Base-by-base conservation (phyloP, 2,888 invertebrate species). In the Zygothrica quintamaculata region DNA sequence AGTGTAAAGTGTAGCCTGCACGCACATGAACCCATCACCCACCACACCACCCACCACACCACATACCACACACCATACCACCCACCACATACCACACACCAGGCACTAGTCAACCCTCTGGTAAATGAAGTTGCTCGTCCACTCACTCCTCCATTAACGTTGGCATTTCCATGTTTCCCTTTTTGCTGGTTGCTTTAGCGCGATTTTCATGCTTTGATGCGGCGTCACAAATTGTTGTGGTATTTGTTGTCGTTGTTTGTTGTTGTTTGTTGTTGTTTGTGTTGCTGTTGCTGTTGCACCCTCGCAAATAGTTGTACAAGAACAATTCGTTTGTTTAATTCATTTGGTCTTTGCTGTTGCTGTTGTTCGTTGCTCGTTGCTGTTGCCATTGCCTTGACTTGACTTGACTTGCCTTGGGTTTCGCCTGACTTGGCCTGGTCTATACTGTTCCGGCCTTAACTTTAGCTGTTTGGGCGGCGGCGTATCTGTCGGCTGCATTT, bases 201-300 rank as follows among this genome's bases (percentile, higher is more conserved):
- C 74, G 77, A 62, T 79, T 70, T 84, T 87, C 87, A 88, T 81
- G 84, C 88, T 88, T 88, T 88, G 72, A 84, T 88, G 78, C 78
- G 88, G 87, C 89, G 77, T 87, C 75, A 70, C 88, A 80, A 89
- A 89, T 89, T 77, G 79, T 73, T 84, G 84, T 87, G 87, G 88
- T 84, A 87, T 88, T 84, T 87, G 59, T 69, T 69, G 74, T 62
- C 53, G 53, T 47, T 52, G 57, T 56, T n/a, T n/a, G n/a, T n/a
- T n/a, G n/a, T n/a, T n/a, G n/a, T n/a, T n/a, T 67, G 64, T 53
- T 60, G 60, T 37, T 61, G 52, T 25, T 55, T 77, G 7, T 3
- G 47, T 13, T 44, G 58, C 26, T 47, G 47, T 22, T 26, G 44
- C 15, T 52, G 56, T 18, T 48, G 58, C 72, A 77, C 73, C 74